Percentiles rank a stretch among this genome's conserved stretches.
Conservation (phyloP, 2,113 vertebrate genomes). For the Hippocampus abdominalis region DNA sequence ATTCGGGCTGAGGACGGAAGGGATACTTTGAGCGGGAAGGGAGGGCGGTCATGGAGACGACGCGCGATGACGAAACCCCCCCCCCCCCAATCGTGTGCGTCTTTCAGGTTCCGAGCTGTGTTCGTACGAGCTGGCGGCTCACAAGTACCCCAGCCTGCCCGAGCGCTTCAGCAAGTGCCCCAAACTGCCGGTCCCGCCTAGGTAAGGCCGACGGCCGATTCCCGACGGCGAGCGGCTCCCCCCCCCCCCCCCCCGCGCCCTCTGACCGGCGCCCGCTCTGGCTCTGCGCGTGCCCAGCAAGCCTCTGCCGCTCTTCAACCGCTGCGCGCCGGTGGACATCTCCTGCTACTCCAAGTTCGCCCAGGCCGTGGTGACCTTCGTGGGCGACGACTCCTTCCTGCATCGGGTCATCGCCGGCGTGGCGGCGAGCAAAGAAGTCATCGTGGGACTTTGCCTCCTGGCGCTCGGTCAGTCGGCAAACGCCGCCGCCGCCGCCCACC, state of each 20-base stretch:
- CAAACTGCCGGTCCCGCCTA: slow-evolving; percentile 91
- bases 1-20: too few species aligned
- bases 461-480: slow-evolving; percentile 84
- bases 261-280: neutral
- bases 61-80: too few species aligned
- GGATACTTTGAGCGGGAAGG: too few species aligned
- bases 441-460: slow-evolving; percentile 95
- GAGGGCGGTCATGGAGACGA: fast-evolving
- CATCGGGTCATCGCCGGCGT: slow-evolving; percentile 94
- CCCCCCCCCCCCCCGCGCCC: too few species aligned
- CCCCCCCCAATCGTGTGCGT: too few species aligned
- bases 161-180: slow-evolving; percentile 83
- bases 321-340: slow-evolving; percentile 95
- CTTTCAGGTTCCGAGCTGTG: slow-evolving; percentile 86
- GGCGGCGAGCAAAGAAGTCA: slow-evolving; percentile 97
- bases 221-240: too few species aligned
- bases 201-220: slow-evolving; percentile 66
- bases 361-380: slow-evolving; percentile 94
- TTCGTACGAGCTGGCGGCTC: slow-evolving; percentile 81
- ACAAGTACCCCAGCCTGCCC: slow-evolving; percentile 79
- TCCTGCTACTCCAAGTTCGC: slow-evolving; percentile 96
- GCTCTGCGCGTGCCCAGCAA: slow-evolving; percentile 59
- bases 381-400: slow-evolving; percentile 93
- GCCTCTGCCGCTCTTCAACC: slow-evolving; percentile 94
- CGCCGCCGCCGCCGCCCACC: neutral